Conservation (phyloP, 2,113 vertebrate genomes). For the Aramus guarauna region DNA sequence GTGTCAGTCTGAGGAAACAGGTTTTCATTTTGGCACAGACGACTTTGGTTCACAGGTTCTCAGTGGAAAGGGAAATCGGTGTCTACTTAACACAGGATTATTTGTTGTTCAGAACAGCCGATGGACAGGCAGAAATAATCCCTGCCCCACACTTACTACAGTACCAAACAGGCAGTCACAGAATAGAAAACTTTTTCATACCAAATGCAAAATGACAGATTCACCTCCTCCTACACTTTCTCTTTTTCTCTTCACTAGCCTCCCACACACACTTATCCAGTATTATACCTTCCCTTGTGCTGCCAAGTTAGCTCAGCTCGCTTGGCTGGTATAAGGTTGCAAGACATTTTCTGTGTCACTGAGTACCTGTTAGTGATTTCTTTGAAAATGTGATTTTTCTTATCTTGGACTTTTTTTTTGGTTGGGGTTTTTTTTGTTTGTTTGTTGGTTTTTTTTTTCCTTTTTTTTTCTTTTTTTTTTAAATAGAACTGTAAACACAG, state of each 20-base stretch:
- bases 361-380: not conserved
- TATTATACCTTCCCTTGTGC: not conserved
- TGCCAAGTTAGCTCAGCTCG: not conserved
- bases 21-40: conserved; percentile 46
- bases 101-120: not conserved
- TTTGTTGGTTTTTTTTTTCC: not conserved
- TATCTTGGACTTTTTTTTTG: not conserved
- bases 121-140: not conserved
- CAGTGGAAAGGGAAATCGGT: conserved; percentile 19
- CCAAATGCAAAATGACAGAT: not conserved
- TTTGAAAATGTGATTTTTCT: not conserved
- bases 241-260: not conserved
- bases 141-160: not conserved
- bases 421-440: not conserved
- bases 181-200: not conserved
- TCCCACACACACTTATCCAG: not conserved
- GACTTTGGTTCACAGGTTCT: not conserved
- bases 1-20: conserved; percentile 64
- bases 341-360: not conserved
- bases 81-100: not conserved
- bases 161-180: not conserved
- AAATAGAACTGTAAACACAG: not conserved
- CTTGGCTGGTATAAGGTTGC: not conserved
- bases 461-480: not conserved
- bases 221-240: not conserved